phyloP scores from a whole-genome alignment of 2,888 invertebrate genomes.

The Chloroclysta siterata region DNA sequence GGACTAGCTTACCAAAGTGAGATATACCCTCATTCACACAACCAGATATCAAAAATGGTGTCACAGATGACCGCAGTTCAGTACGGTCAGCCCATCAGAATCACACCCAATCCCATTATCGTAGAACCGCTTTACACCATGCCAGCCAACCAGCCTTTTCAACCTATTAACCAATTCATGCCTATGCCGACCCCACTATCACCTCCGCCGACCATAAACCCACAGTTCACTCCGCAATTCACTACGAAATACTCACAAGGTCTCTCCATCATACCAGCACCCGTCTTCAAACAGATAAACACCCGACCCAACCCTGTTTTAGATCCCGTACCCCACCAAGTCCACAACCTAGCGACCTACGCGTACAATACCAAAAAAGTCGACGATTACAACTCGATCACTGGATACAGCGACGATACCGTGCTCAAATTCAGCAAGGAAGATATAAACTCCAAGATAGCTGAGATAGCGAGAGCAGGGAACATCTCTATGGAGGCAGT shows the following conservation, averaged over 20 bases:
- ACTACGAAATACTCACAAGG: constrained; percentile 51
- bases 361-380: constrained; percentile 77
- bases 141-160: constrained; percentile 60
- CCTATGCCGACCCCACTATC: constrained; percentile 63
- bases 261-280: constrained; percentile 70
- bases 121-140: constrained; percentile 73
- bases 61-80: constrained; percentile 78
- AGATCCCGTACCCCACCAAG: constrained; percentile 80
- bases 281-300: constrained; percentile 69
- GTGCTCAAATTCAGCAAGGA: constrained; percentile 73
- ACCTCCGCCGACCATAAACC: constrained; percentile 30
- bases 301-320: constrained; percentile 71
- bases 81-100: constrained; percentile 59
- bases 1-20: constrained; percentile 76
- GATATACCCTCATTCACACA: constrained; percentile 70
- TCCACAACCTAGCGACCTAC: constrained; percentile 70
- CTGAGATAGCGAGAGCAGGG: constrained; percentile 87
- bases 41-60: constrained; percentile 76
- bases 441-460: constrained; percentile 78
- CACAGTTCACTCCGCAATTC: constrained; percentile 41
- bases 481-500: constrained; percentile 92
- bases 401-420: constrained; percentile 77
- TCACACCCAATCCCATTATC: constrained; percentile 67
- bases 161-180: constrained; percentile 81
- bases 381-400: constrained; percentile 79